Evolutionary conservation across 53 echinoderm and acorn worm species (phyloP).

Genomic region (Zoroaster sp.): DNA sequence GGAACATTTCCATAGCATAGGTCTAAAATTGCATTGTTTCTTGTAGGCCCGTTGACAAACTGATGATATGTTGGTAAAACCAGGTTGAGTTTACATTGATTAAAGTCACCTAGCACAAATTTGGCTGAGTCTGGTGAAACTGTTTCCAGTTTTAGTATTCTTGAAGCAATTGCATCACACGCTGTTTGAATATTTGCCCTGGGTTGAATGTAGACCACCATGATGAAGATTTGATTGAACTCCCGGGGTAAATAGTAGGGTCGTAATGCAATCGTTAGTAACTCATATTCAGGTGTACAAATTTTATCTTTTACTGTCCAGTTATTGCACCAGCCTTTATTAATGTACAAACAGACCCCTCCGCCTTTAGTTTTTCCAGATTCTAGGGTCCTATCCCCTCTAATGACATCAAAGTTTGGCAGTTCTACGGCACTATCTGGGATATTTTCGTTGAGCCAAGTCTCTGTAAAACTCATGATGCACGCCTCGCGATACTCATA

Average conservation of each 20-base stretch:
- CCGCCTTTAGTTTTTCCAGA: slow-evolving; percentile 19
- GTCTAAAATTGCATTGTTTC: slow-evolving; percentile 40
- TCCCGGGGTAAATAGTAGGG: slow-evolving; percentile 71
- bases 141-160: slow-evolving; percentile 1
- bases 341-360: slow-evolving; percentile 8
- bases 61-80: slow-evolving; percentile 44
- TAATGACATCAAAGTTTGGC: neutral
- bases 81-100: slow-evolving; percentile 37
- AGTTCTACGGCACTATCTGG: neutral
- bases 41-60: slow-evolving; percentile 44
- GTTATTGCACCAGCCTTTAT: neutral
- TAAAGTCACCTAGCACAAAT: slow-evolving; percentile 62
- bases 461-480: neutral
- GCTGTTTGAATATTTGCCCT: slow-evolving; percentile 38
- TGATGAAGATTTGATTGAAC: slow-evolving; percentile 53
- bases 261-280: slow-evolving; percentile 25
- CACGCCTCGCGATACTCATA: neutral
- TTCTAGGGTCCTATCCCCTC: slow-evolving; percentile 26
- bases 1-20: slow-evolving; percentile 58
- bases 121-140: slow-evolving; percentile 57
- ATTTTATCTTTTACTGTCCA: neutral
- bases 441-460: neutral
- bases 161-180: slow-evolving; percentile 24
- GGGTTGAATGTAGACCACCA: slow-evolving; percentile 60
- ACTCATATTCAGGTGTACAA: slow-evolving; percentile 15